phyloP scores from a whole-genome alignment of 2,797 vertebrate genomes.

The Sardinella longiceps region DNA sequence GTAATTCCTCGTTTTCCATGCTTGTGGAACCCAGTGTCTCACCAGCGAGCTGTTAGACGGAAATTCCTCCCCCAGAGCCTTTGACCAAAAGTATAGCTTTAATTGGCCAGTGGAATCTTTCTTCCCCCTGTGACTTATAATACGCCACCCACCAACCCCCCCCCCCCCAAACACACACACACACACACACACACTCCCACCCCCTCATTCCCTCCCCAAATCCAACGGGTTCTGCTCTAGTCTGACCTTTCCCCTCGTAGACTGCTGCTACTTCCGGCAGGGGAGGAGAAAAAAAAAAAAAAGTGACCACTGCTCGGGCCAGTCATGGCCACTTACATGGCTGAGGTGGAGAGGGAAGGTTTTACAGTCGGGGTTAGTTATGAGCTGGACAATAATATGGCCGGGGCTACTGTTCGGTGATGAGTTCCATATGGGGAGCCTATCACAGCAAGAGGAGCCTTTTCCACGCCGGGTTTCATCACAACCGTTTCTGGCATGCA shows the following conservation, averaged over 20 bases:
- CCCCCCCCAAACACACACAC: too few relatives aligned
- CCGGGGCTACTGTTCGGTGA: conserved; percentile 68
- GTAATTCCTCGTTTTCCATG: not conserved
- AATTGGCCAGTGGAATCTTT: conserved; percentile 1
- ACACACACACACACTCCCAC: too few relatives aligned
- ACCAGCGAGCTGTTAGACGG: conserved; percentile 5
- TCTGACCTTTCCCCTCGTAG: conserved; percentile 33
- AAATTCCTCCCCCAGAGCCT: not conserved
- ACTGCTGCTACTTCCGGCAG: not conserved
- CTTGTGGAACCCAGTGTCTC: conserved; percentile 6
- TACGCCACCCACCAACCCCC: not conserved
- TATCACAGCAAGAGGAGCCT: conserved; percentile 58
- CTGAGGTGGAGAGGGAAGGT: conserved; percentile 53
- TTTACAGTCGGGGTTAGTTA: conserved; percentile 67
- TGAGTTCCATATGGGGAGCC: conserved; percentile 68
- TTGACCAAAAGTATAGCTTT: conserved; percentile 24
- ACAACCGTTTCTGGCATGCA: conserved; percentile 63
- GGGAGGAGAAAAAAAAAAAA: not conserved
- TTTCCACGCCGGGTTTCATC: conserved; percentile 60
- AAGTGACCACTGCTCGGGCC: not conserved
- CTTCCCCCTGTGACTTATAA: not conserved
- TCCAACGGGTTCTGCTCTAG: not conserved
- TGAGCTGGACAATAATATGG: conserved; percentile 63
- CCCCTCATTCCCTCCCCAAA: not conserved
- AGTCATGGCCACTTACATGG: conserved; percentile 45